Percentiles rank a stretch among this genome's conserved stretches.
Conservation (phyloP, 1,140 invertebrate genomes). For the Lasioglossum baleicum region DNA sequence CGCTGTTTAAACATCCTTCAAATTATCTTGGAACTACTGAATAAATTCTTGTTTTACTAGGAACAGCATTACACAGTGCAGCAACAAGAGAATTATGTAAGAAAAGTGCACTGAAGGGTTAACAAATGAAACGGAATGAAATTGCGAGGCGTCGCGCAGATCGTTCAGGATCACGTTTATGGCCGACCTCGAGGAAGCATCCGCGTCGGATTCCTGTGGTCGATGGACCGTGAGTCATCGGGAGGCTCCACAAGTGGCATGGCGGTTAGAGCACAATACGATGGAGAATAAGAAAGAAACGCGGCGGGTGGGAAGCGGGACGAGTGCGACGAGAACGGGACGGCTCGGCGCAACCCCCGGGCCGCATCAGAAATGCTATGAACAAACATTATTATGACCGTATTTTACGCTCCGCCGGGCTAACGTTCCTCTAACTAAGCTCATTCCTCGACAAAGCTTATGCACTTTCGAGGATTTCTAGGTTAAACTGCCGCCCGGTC, state of each 20-base stretch:
- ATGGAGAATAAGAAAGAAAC: background rate
- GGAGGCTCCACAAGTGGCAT: slow-evolving; percentile 32
- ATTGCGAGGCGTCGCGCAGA: too few relatives aligned
- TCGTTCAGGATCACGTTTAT: too few relatives aligned
- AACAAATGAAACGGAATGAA: too few relatives aligned
- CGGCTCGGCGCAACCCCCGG: background rate
- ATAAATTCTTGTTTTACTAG: too few relatives aligned
- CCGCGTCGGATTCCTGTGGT: slow-evolving; percentile 1
- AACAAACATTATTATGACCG: slow-evolving; percentile 62
- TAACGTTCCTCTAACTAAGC: slow-evolving; percentile 65
- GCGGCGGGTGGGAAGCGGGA: background rate
- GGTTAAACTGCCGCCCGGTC: slow-evolving; percentile 39
- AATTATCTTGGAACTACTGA: too few relatives aligned
- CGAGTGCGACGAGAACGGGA: background rate
- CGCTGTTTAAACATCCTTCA: too few relatives aligned
- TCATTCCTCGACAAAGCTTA: slow-evolving; percentile 69
- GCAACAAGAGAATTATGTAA: too few relatives aligned
- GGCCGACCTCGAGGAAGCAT: background rate
- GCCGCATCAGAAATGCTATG: slow-evolving; percentile 48
- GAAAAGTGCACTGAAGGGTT: too few relatives aligned
- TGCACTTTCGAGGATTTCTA: slow-evolving; percentile 61
- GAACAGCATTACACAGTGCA: too few relatives aligned
- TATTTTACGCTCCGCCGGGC: slow-evolving; percentile 64
- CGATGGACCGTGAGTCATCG: slow-evolving; percentile 14
- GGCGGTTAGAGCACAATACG: background rate